Conservation (phyloP, 2,888 invertebrate genomes). For the Cheilosia vernalis region DNA sequence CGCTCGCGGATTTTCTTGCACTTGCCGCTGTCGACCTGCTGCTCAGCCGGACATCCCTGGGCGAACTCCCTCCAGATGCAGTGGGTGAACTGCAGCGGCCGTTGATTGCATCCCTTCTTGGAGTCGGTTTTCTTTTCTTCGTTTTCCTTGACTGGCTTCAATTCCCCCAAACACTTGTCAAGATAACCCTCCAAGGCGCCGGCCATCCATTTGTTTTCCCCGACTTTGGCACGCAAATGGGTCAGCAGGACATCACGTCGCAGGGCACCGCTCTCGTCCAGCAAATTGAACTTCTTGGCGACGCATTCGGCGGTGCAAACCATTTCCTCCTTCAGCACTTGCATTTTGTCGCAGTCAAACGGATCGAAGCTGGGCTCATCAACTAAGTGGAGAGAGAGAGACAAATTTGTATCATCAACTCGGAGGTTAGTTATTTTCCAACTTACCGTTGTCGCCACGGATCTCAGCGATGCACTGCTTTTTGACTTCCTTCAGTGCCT, state of each 20-base stretch:
- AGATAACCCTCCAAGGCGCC: constrained; percentile 74
- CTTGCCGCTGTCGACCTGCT: constrained; percentile 74
- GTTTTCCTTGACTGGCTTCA: constrained; percentile 40
- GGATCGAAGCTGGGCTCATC: constrained; percentile 76
- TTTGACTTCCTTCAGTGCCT: constrained; percentile 64
- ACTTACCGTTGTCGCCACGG: constrained; percentile 73
- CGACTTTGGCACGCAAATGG: constrained; percentile 69
- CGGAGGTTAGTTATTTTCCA: not conserved
- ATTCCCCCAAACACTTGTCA: constrained; percentile 76
- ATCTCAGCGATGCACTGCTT: constrained; percentile 75
- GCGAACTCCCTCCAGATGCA: constrained; percentile 77
- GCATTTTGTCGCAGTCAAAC: constrained; percentile 76
- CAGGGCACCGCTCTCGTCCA: constrained; percentile 76
- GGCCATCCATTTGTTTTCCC: constrained; percentile 73
- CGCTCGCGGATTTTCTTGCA: constrained; percentile 77
- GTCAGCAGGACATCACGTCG: constrained; percentile 75
- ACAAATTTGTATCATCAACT: not conserved
- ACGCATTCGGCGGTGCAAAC: constrained; percentile 77
- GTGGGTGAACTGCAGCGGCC: constrained; percentile 75
- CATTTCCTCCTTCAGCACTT: constrained; percentile 75
- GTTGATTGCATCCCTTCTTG: constrained; percentile 73
- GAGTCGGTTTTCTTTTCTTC: not conserved
- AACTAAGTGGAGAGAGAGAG: constrained; percentile 31
- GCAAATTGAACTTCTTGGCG: constrained; percentile 71
- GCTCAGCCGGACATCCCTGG: constrained; percentile 77